A percentile compares a stretch with the other conserved stretches of the same genome.
Conservation (phyloP, 1,140 invertebrate species). For the Drosophila carrolli region DNA sequence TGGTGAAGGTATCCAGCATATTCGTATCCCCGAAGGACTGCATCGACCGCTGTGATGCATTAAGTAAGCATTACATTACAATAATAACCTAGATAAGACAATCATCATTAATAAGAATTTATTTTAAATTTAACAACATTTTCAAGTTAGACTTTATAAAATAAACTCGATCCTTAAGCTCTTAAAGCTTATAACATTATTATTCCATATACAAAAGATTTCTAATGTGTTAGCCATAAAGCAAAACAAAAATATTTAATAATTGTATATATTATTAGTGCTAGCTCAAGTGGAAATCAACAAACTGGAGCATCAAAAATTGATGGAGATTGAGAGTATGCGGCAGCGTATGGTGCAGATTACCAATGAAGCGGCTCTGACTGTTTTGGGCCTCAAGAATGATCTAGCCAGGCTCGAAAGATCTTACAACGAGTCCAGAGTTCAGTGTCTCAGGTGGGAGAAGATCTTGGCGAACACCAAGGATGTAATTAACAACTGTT, state of each 20-base stretch:
- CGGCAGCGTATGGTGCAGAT: conserved; percentile 75
- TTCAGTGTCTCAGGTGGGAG: conserved; percentile 71
- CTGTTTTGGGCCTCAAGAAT: conserved; percentile 78
- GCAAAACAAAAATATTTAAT: too few relatives aligned
- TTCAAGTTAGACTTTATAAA: too few relatives aligned
- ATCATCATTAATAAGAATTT: too few relatives aligned
- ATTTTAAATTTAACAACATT: too few relatives aligned
- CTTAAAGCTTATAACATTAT: too few relatives aligned
- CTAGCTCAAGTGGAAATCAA: conserved; percentile 76
- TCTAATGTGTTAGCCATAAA: too few relatives aligned
- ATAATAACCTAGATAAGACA: too few relatives aligned
- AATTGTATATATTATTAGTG: conserved; percentile 38
- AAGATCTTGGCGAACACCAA: conserved; percentile 70
- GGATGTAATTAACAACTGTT: conserved; percentile 43
- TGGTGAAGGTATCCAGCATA: conserved; percentile 65
- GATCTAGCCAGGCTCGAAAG: conserved; percentile 71
- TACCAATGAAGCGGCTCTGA: conserved; percentile 74
- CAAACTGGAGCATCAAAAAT: conserved; percentile 65
- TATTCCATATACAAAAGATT: too few relatives aligned
- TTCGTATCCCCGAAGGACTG: conserved; percentile 72
- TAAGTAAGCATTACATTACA: conserved; percentile 36
- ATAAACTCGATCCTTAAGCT: too few relatives aligned
- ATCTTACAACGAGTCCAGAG: conserved; percentile 61
- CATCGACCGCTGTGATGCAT: conserved; percentile 72
- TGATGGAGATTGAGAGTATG: conserved; percentile 78